Conservation (phyloP, 2,113 vertebrate species). For the Leucoraja erinaceus region DNA sequence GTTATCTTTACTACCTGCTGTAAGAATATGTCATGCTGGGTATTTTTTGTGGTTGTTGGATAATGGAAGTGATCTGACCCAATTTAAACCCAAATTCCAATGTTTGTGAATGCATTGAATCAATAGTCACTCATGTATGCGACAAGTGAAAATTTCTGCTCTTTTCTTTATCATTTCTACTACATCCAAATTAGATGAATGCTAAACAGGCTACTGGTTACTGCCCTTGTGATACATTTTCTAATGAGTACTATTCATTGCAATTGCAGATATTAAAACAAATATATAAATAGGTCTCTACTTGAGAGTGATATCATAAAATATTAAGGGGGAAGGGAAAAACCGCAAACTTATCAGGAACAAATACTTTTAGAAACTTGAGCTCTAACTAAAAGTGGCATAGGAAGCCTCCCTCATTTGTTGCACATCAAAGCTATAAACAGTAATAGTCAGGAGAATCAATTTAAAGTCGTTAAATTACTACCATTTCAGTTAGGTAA, state of each 20-base stretch:
- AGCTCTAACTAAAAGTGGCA: background rate
- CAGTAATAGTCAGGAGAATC: background rate
- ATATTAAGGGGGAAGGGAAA: background rate
- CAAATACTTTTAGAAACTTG: background rate
- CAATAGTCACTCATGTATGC: background rate
- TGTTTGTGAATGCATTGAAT: background rate
- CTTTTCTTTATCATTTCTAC: background rate
- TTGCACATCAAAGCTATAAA: background rate
- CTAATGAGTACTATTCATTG: background rate
- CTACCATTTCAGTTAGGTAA: background rate
- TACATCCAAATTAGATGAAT: background rate
- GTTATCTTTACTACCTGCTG: background rate
- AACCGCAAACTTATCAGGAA: conserved; percentile 1
- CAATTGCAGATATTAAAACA: background rate
- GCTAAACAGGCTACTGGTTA: background rate
- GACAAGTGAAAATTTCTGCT: background rate
- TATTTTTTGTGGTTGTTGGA: background rate
- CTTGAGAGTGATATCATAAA: background rate
- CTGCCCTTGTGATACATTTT: background rate
- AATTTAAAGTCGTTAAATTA: background rate
- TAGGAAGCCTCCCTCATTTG: background rate
- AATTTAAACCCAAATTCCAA: background rate
- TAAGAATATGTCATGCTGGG: background rate
- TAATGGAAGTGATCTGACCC: background rate
- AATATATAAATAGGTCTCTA: background rate